A percentile compares a stretch with the other conserved stretches of the same genome.
Conservation (phyloP, 2,888 invertebrate genomes). For the Hartigia nigra region DNA sequence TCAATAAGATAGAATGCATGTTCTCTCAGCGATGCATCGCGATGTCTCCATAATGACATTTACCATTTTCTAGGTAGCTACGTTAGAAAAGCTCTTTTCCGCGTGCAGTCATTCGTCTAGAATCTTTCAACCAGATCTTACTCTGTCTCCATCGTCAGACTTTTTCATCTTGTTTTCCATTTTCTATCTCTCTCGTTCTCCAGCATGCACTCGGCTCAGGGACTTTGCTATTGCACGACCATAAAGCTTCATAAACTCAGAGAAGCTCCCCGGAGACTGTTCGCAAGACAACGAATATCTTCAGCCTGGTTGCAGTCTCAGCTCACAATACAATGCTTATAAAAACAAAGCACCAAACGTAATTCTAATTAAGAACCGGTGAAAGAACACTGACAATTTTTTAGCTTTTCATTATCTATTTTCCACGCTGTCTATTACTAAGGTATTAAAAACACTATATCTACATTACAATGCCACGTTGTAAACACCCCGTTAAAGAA, state of each 20-base stretch:
- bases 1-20: neutral
- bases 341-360: constrained; percentile 2
- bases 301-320: constrained; percentile 4
- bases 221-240: constrained; percentile 14
- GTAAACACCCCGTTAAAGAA: neutral
- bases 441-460: neutral
- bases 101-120: constrained; percentile 10
- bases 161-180: neutral
- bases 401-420: neutral
- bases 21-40: neutral
- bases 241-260: constrained; percentile 47
- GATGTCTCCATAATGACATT: neutral
- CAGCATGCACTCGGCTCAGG: constrained; percentile 18
- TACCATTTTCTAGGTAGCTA: neutral
- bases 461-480: neutral
- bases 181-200: constrained; percentile 3
- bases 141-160: neutral
- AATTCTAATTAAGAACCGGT: neutral
- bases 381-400: neutral
- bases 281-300: constrained; percentile 8
- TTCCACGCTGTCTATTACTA: neutral
- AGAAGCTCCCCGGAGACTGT: constrained; percentile 12
- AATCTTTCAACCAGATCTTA: neutral
- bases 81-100: constrained; percentile 4
- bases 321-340: constrained; percentile 5